Conservation (phyloP, 1,140 invertebrate species). For the Euura lappo region DNA sequence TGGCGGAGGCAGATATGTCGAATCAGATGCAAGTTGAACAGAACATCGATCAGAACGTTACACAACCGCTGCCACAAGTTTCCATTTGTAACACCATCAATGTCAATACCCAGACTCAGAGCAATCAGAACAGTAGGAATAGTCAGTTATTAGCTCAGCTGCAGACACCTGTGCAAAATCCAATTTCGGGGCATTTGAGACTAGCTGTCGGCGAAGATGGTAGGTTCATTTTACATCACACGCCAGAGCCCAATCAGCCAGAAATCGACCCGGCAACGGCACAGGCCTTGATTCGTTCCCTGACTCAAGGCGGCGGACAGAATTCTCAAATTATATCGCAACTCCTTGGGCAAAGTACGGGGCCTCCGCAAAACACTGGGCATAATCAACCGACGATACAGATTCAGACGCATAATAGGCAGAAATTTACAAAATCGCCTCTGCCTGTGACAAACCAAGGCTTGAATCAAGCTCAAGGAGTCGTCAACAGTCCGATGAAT, state of each 20-base stretch:
- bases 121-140: conserved; percentile 21
- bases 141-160: conserved; percentile 55
- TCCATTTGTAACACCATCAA: conserved; percentile 40
- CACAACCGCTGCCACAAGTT: conserved; percentile 41
- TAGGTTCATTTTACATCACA: conserved; percentile 59
- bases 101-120: conserved; percentile 29
- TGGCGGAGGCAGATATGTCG: conserved; percentile 45
- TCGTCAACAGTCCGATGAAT: conserved; percentile 31
- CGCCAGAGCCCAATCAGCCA: conserved; percentile 55
- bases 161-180: conserved; percentile 56
- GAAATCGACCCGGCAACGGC: conserved; percentile 56
- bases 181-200: conserved; percentile 56
- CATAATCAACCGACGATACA: conserved; percentile 3
- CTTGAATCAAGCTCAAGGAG: conserved; percentile 15
- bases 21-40: conserved; percentile 22
- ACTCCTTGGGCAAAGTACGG: conserved; percentile 42
- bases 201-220: conserved; percentile 62
- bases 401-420: conserved; percentile 17
- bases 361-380: background rate
- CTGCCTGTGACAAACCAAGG: conserved; percentile 23
- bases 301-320: conserved; percentile 52
- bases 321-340: conserved; percentile 58
- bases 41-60: conserved; percentile 10
- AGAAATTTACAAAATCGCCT: conserved; percentile 48
- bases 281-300: conserved; percentile 52